Conservation (phyloP, 2,113 vertebrate genomes). For the Deroptyus accipitrinus region DNA sequence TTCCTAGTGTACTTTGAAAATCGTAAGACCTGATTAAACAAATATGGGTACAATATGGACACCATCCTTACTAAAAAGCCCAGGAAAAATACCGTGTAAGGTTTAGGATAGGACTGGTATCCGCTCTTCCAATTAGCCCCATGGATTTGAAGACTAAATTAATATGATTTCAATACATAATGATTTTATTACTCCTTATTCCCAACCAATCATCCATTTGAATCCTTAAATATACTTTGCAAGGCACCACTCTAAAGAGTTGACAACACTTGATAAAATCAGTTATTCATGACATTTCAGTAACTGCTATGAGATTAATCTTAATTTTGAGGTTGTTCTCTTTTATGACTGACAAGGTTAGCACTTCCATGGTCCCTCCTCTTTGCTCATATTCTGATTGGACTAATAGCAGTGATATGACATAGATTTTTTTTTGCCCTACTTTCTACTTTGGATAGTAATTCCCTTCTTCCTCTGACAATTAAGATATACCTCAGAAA, state of each 20-base stretch:
- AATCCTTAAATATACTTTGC: neutral
- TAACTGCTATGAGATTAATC: neutral
- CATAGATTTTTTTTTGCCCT: constrained; percentile 32
- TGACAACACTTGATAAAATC: neutral
- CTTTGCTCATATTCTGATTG: neutral
- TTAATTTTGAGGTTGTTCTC: neutral
- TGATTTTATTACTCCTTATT: neutral
- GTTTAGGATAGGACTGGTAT: neutral
- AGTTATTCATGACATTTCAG: neutral
- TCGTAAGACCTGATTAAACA: neutral
- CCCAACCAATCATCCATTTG: neutral
- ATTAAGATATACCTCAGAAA: constrained; percentile 36
- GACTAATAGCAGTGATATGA: neutral
- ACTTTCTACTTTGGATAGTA: neutral
- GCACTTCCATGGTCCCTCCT: neutral
- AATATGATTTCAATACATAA: neutral
- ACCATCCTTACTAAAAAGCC: neutral
- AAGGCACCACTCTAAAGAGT: neutral
- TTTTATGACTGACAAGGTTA: constrained; percentile 8
- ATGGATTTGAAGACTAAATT: neutral
- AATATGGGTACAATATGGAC: neutral
- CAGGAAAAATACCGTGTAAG: neutral
- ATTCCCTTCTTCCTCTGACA: constrained; percentile 32
- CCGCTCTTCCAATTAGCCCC: neutral
- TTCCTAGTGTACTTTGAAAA: neutral